Evolutionary conservation across 2,797 vertebrate species (phyloP).

Genomic region (Gallinago stenura): DNA sequence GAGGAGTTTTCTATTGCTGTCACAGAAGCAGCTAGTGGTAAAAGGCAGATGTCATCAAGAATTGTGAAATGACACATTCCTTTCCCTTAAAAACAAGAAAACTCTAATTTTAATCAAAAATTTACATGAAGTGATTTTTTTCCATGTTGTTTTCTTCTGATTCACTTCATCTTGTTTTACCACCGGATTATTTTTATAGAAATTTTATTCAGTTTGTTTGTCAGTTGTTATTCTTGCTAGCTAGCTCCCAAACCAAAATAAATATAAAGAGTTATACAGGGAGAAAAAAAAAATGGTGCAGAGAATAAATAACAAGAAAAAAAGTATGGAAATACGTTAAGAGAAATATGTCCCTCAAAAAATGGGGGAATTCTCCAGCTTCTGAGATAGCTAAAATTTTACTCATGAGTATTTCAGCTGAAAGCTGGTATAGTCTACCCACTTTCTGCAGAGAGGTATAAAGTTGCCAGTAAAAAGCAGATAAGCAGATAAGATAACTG

Average conservation of each 20-base stretch:
- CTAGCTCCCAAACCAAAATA: not conserved
- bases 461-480: not conserved
- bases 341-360: not conserved
- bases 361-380: not conserved
- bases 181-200: not conserved
- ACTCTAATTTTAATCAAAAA: not conserved
- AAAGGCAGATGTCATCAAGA: not conserved
- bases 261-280: fast-evolving
- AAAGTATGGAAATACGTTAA: not conserved
- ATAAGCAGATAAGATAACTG: not conserved
- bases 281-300: not conserved
- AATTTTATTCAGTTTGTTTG: not conserved
- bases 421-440: not conserved
- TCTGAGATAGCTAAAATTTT: not conserved
- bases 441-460: not conserved
- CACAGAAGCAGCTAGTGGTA: not conserved
- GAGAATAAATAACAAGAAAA: not conserved
- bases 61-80: not conserved
- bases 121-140: not conserved
- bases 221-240: not conserved
- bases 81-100: not conserved
- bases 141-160: not conserved
- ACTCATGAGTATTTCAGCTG: not conserved
- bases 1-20: not conserved
- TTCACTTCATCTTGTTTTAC: not conserved